Base-by-base conservation (phyloP, 2,888 invertebrate species). In the Empis livida region DNA sequence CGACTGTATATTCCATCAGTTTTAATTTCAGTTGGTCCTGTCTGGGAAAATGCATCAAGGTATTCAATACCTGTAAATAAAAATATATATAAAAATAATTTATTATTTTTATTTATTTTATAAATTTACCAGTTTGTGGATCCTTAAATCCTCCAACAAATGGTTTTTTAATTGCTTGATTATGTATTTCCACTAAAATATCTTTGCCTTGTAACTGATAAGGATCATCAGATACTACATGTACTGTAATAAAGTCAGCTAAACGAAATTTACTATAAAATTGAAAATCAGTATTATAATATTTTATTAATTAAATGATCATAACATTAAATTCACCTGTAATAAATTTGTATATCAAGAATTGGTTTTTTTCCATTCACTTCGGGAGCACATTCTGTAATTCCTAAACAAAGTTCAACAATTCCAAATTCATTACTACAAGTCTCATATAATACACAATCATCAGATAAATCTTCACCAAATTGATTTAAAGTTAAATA, bases 41-140 rank as follows among this genome's bases (percentile, higher is more conserved):
- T 92, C 71, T 93, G 92, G 0, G 86, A 80, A 52, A 76, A 80
- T 4, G 89, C 92, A 68, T 94, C 84, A 56, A 87, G 79, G 62
- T 82, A 93, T 57, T 82, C 76, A 10, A 75, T 65, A 44, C 72
- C 77, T 76, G 57, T 10, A 11, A 13, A 40, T 6, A 27, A 17
- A 6, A 38, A 14, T 23, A 37, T 11, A 20, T 30, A 9, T 39
- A 16, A 42, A 43, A 35, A n/a, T 16, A 40, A 16, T 17, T 16
- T 20, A 14, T 14, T 41, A 38, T 35, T 20, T 14, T 5, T 45
- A 14, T 4, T 5, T 13, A 37, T 14, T 48, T 4, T 6, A 40
- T 11, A 32, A 6, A n/a, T 47, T 63, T 73, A 17, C 82, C 80
- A 47, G 82, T 85, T 45, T 74, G 62, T 54, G 75, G 76, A 64